Percentiles rank a stretch among this genome's conserved stretches.
phyloP scores from a whole-genome alignment of 2,797 vertebrate species.

The Sternarchorhynchus goeldii region DNA sequence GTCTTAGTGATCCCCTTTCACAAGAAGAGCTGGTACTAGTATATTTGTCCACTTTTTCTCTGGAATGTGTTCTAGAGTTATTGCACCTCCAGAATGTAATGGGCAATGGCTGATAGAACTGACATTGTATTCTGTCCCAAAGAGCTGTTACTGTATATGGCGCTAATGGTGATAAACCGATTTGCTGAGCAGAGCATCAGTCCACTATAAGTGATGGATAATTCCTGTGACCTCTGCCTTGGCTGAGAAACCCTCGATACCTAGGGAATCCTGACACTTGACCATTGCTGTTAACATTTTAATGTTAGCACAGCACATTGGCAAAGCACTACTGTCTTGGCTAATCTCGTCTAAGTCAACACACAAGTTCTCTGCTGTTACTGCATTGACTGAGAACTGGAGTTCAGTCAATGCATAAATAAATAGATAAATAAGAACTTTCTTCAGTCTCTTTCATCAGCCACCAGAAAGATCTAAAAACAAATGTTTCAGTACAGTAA shows the following conservation, averaged over 20 bases:
- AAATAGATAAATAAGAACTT: not conserved
- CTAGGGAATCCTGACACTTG: not conserved
- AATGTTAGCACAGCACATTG: not conserved
- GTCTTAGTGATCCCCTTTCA: too few species aligned
- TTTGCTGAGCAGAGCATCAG: too few species aligned
- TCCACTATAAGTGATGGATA: too few species aligned
- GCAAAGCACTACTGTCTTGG: not conserved
- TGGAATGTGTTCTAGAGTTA: too few species aligned
- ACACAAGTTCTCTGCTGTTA: not conserved
- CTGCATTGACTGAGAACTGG: not conserved
- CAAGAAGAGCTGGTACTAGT: too few species aligned
- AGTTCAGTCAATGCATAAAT: not conserved
- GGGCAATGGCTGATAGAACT: too few species aligned
- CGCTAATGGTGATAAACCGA: too few species aligned
- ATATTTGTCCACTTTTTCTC: too few species aligned
- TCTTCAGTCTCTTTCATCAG: slow-evolving; percentile 13
- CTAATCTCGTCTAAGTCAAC: not conserved
- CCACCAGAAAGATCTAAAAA: not conserved
- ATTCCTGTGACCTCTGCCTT: too few species aligned
- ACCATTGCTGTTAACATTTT: not conserved
- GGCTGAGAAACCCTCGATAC: not conserved
- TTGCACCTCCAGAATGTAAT: too few species aligned
- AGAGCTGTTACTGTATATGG: too few species aligned
- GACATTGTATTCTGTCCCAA: too few species aligned
- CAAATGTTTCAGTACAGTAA: not conserved